Evolutionary conservation across 2,888 invertebrate genomes (phyloP).

Genomic region (Taenaris catops): DNA sequence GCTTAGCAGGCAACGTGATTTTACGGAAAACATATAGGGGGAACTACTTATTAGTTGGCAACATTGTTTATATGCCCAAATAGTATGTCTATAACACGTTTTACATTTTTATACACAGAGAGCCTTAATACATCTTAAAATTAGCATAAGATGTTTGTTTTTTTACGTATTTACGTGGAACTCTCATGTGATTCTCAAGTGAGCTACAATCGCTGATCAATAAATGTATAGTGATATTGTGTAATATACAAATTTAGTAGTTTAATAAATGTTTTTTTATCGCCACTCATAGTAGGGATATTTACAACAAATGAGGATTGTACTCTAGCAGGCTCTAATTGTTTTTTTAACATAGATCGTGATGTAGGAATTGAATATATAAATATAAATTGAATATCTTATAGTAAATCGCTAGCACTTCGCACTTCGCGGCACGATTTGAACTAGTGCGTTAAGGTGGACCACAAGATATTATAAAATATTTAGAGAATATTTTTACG

Average conservation of each 20-base stretch:
- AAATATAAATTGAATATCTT: neutral
- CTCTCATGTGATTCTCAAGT: slow-evolving; percentile 2
- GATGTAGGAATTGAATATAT: slow-evolving; percentile 3
- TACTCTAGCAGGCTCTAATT: slow-evolving; percentile 1
- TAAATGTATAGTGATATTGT: neutral
- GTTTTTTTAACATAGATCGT: slow-evolving; percentile 1
- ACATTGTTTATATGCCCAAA: slow-evolving; percentile 1
- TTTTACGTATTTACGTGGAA: neutral
- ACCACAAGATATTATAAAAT: slow-evolving; percentile 64
- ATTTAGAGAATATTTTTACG: slow-evolving; percentile 50
- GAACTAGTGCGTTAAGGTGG: slow-evolving; percentile 52
- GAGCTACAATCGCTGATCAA: neutral
- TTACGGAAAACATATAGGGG: too few relatives aligned
- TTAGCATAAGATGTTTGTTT: slow-evolving; percentile 6
- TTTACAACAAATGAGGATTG: neutral
- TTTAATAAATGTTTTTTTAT: neutral
- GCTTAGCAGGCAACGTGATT: too few relatives aligned
- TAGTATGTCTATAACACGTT: slow-evolving; percentile 13
- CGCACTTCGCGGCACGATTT: slow-evolving; percentile 41
- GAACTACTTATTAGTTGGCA: slow-evolving; percentile 1
- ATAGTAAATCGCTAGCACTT: slow-evolving; percentile 18
- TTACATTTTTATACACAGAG: slow-evolving; percentile 21
- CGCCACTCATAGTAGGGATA: neutral
- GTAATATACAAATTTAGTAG: neutral
- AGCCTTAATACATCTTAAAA: slow-evolving; percentile 9